A percentile compares a stretch with the other conserved stretches of the same genome.
Evolutionary conservation across 2,888 invertebrate genomes (phyloP).

Genomic region (Philonicus albiceps): DNA sequence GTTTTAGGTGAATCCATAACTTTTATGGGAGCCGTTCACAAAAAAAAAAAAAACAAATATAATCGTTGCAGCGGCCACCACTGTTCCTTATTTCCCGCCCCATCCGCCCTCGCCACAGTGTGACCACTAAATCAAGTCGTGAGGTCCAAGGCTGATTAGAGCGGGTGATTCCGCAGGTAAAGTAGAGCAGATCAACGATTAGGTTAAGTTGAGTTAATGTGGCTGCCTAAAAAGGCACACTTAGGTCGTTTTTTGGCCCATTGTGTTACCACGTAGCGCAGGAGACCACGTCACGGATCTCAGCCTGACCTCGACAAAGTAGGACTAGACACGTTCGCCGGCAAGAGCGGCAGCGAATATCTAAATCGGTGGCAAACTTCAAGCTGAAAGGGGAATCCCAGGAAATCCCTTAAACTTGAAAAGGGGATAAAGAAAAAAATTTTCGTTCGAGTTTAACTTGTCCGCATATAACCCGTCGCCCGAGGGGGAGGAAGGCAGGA

Average conservation of each 20-base stretch:
- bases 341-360: neutral
- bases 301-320: neutral
- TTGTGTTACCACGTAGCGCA: no score
- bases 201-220: no score
- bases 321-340: neutral
- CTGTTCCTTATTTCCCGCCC: neutral
- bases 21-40: neutral
- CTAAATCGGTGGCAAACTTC: neutral
- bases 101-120: neutral
- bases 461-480: neutral
- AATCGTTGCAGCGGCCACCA: neutral
- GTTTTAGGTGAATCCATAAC: conserved; percentile 3
- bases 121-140: neutral
- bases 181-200: neutral
- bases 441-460: neutral
- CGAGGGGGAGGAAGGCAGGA: neutral
- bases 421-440: conserved; percentile 14
- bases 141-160: neutral
- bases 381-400: neutral
- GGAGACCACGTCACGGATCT: neutral
- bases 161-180: neutral
- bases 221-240: no score
- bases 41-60: neutral
- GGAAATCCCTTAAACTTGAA: conserved; percentile 31
- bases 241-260: no score